Evolutionary conservation across 2,888 invertebrate species (phyloP), one percentile per base, ranked within the genome.

Genomic region (Zonitis immaculata): DNA sequence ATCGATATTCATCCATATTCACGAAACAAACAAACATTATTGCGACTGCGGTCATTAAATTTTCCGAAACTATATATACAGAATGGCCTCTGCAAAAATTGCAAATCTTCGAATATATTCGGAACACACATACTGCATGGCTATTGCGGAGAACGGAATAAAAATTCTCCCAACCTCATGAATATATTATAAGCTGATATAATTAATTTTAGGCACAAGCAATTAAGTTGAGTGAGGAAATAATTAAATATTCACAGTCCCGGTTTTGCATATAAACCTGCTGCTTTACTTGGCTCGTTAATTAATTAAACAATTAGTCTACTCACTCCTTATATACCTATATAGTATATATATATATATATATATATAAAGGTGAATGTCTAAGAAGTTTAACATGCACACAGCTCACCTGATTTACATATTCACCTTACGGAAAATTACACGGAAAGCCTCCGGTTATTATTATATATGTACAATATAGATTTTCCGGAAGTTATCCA

Each of bases 171-270:
- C 27, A n/a, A 9, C 44, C n/a, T 44, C 27, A 55, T 56, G 56
- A 55, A 55, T 55, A 51, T 42, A 8, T 56, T 45, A 56, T 52
- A 56, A 52, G 56, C 52, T 49, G 49, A 64, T 65, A 51, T 54
- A 57, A 57, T 52, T 57, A 52, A 63, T 62, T 58, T 60, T 48
- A 56, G 58, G 54, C 54, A 59, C 57, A 56, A 62, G 65, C 63
- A 65, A 65, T 65, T 63, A 63, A 60, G 57, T 56, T 58, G 62
- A 63, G 62, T 61, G 61, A 59, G 63, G 65, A 65, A 65, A 65
- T 63, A 61, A 63, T 63, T 63, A 65, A 65, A 65, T 63, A 65
- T 65, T 65, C 63, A 65, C 62, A 59, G 59, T 56, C 49, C 47
- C 54, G 51, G n/a, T 63, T 63, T 62, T 62, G 63, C 65, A 65